phyloP scores from a whole-genome alignment of 2,888 invertebrate genomes.

The Fragum sueziense region DNA sequence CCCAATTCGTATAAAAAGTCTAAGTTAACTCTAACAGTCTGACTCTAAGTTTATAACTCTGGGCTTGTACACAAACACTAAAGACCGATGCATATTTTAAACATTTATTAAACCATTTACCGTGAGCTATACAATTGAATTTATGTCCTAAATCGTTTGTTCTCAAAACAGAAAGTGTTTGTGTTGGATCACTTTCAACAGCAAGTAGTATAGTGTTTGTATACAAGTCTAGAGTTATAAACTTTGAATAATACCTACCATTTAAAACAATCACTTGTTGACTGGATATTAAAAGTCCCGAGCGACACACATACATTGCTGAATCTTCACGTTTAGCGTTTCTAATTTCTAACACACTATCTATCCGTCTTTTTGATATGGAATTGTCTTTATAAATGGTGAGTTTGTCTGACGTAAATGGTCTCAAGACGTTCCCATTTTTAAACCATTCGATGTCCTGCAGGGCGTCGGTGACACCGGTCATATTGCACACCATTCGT shows the following conservation, averaged over 20 bases:
- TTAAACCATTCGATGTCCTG: conserved; percentile 62
- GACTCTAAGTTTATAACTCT: too few relatives aligned
- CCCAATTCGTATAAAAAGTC: too few relatives aligned
- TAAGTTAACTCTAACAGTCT: too few relatives aligned
- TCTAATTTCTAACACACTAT: conserved; percentile 58
- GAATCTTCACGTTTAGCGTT: conserved; percentile 49
- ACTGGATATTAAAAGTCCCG: conserved; percentile 51
- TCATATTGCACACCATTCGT: conserved; percentile 51
- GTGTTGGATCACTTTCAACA: too few relatives aligned
- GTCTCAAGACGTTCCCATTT: conserved; percentile 49
- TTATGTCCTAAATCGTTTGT: too few relatives aligned
- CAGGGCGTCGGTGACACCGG: conserved; percentile 48
- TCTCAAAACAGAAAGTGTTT: too few relatives aligned
- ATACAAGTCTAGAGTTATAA: too few relatives aligned
- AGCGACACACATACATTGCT: conserved; percentile 61
- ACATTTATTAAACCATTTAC: too few relatives aligned
- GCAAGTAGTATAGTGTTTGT: too few relatives aligned
- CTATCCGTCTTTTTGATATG: conserved; percentile 45
- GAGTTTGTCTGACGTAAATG: conserved; percentile 38
- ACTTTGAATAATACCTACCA: conserved; percentile 46
- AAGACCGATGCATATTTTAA: too few relatives aligned
- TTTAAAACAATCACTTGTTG: conserved; percentile 57
- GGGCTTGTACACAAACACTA: too few relatives aligned
- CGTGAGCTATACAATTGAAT: too few relatives aligned
- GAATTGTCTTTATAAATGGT: conserved; percentile 49